A percentile compares a stretch with the other conserved stretches of the same genome.
Conservation (phyloP, 1,140 invertebrate species). For the Cataglyphis hispanica region DNA sequence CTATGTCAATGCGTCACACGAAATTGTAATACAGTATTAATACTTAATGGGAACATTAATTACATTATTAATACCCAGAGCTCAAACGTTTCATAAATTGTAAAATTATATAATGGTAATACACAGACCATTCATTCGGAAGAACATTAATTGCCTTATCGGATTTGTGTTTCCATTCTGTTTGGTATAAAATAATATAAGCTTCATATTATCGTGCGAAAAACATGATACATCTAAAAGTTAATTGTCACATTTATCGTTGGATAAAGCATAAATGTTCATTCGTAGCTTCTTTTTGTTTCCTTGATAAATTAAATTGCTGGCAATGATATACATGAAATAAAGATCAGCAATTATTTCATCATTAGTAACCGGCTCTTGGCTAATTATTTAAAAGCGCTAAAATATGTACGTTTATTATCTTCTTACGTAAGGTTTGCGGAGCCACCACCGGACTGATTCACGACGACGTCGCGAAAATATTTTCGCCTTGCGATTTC, state of each 20-base stretch:
- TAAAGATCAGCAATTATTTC: background rate
- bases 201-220: slow-evolving; percentile 38
- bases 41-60: slow-evolving; percentile 58
- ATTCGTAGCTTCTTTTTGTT: background rate
- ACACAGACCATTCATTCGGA: slow-evolving; percentile 54
- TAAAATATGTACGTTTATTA: background rate
- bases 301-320: slow-evolving; percentile 35
- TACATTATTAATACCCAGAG: slow-evolving; percentile 56
- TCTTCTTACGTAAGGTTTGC: background rate
- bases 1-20: slow-evolving; percentile 52
- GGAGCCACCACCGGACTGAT: background rate
- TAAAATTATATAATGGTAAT: slow-evolving; percentile 59
- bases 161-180: slow-evolving; percentile 48
- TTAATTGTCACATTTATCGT: slow-evolving; percentile 43
- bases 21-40: slow-evolving; percentile 50
- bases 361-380: background rate
- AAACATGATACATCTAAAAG: slow-evolving; percentile 30
- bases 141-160: slow-evolving; percentile 64
- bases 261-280: background rate
- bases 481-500: slow-evolving; percentile 36
- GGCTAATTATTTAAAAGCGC: background rate
- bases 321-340: background rate
- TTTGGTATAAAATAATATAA: slow-evolving; percentile 58
- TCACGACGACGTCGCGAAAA: background rate
- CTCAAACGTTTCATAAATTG: slow-evolving; percentile 57